Base-by-base conservation (phyloP, 2,113 vertebrate species). In the Scytalopus superciliaris region DNA sequence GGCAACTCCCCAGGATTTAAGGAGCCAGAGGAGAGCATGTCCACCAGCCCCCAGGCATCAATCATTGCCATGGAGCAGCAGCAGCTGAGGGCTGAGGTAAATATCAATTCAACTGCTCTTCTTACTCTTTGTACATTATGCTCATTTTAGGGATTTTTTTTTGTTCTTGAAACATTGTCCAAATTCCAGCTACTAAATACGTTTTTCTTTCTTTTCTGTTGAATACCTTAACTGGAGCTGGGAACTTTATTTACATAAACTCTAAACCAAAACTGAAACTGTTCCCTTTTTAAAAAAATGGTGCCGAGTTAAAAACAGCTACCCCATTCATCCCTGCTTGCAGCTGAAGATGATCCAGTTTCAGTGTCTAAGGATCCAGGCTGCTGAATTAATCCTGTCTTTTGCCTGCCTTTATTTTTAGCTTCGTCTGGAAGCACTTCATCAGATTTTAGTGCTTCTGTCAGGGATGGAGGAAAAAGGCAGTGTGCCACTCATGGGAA, bases 391-490 rank as follows among this genome's bases (percentile, higher is more conserved):
- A 86, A 27, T 22, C n/a, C 6, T 62, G 63, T 90, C 78, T 96
- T 86, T 96, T 39, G 70, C 55, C 78, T 94, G 47, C 45, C 73
- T 87, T 94, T 67, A 10, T 76, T 79, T 96, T 42, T 97, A 99
- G 99, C 97, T 99, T 96, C 98, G 99, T 57, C 96, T 99, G 95
- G 99, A 99, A 95, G 99, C 99, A 2, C 99, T 99, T 84, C 99
- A 99, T 95, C 99, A 99, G 98, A 99, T 99, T 45, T 98, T 99
- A 79, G 98, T 99, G 85, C 93, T 99, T 33, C 98, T 99, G 19
- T 99, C 99, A 45, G 99, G 99, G 49, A 99, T 99, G 99, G 99
- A 99, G 91, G 99, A 99, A 95, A 99, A 99, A 89, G 98, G 98
- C 81, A 98, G 98, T 79, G 93, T 98, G 75, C 96, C 97, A 3